phyloP scores from a whole-genome alignment of 1,140 invertebrate genomes.

The Penaeus indicus region DNA sequence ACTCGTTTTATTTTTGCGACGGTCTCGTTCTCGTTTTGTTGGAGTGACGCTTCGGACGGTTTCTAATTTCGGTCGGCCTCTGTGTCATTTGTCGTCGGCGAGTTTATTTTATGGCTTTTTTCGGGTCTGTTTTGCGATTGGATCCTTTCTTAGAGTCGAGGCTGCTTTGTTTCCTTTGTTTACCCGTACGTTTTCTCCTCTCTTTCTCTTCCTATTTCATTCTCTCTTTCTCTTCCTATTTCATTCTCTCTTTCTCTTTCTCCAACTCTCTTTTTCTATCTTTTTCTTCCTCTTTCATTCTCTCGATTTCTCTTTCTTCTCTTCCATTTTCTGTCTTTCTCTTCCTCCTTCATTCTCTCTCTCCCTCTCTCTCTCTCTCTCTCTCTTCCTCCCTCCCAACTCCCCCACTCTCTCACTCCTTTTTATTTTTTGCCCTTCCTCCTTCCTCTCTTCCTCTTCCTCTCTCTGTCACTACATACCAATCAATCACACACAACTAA shows the following conservation, averaged over 20 bases:
- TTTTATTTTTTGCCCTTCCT: neutral
- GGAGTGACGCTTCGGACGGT: too few species aligned
- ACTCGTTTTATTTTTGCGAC: too few species aligned
- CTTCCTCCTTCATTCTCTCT: neutral
- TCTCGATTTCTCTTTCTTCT: neutral
- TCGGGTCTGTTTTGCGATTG: too few species aligned
- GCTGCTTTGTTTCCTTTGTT: too few species aligned
- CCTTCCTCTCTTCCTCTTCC: neutral
- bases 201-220: neutral
- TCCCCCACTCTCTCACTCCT: constrained; percentile 28
- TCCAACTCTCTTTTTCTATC: constrained; percentile 2
- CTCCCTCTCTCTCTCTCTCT: neutral
- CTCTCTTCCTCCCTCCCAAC: neutral
- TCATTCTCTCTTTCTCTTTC: constrained; percentile 11
- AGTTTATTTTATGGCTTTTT: too few species aligned
- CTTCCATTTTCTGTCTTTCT: neutral
- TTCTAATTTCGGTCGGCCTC: too few species aligned
- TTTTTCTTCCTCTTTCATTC: neutral
- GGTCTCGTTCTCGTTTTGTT: too few species aligned
- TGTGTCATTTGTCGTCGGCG: too few species aligned
- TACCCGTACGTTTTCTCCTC: neutral
- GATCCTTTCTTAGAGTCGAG: too few species aligned
- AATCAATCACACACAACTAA: neutral
- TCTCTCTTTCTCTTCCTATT: neutral
- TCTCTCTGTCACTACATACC: constrained; percentile 14